Base-by-base conservation (phyloP, 1,140 invertebrate genomes). In the Hermatobates lingyangjiaoensis region DNA sequence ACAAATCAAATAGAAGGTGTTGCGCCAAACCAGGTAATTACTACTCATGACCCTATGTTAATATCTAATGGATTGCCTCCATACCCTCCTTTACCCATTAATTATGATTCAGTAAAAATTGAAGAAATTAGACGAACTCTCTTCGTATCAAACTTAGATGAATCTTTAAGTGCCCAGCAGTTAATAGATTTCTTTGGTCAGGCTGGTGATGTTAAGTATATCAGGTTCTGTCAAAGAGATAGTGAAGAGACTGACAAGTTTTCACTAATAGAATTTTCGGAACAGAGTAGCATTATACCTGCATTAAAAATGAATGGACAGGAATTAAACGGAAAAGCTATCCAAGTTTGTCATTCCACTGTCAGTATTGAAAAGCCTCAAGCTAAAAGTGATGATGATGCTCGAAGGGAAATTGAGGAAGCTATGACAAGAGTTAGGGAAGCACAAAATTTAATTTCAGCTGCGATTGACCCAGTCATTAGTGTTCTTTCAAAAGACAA, bases 361-460 rank as follows among this genome's bases (percentile, higher is more conserved):
- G 83, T 87, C 64, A 80, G 84, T 2, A 95, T 97, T 49, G 75
- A 79, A 0, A 95, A 94, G 62, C 92, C 92, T 2, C 88, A 89
- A 65, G 82, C 87, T 0, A 95, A 95, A 66, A 90, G 83, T 54
- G 92, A 93, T 65, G 89, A 95, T 65, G 88, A 87, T 3, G 88
- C 89, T 1, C 88, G 93, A 60, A 76, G 85, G 45, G 91, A 96
- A 70, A 94, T 96, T 44, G 91, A 96, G 62, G 92, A 95, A 64
- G 91, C 91, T 0, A 93, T 97, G 90, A 88, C 88, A 27, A 73
- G 91, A 56, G 89, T 94, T 0, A 93, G 93, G 61, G 90, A 96
- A 70, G 89, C 90, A 0, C 89, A 94, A 64, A 90, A 84, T 63
- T 73, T 92, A 53, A 93, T 94, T 48, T 87, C 88, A 7, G 87